Conservation (phyloP, 2,113 vertebrate genomes). For the Protobothrops mucrosquamatus region DNA sequence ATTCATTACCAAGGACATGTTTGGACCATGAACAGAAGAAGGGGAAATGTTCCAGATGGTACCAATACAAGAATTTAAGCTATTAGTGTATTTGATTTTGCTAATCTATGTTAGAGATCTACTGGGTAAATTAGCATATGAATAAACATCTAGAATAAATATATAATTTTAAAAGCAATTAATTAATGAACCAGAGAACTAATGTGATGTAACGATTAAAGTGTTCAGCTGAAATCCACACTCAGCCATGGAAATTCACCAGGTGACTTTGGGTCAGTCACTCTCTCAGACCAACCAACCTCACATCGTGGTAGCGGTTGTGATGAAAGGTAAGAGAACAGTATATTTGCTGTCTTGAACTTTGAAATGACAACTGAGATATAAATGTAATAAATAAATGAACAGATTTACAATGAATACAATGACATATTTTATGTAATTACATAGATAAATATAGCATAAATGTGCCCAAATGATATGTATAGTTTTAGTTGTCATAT, state of each 20-base stretch:
- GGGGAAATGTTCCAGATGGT: background rate
- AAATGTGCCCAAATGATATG: background rate
- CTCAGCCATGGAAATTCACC: background rate
- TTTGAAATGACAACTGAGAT: background rate
- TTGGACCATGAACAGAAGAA: background rate
- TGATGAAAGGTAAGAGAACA: background rate
- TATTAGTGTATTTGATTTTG: background rate
- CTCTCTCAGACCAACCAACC: background rate
- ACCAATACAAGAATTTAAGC: background rate
- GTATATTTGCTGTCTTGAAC: background rate
- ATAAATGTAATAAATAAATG: background rate
- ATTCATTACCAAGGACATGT: slow-evolving; percentile 18
- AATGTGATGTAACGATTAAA: background rate
- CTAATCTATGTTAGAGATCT: background rate
- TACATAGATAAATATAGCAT: background rate
- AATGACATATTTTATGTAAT: background rate
- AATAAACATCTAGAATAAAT: background rate
- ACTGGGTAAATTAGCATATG: background rate
- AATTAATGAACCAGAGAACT: background rate
- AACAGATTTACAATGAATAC: background rate
- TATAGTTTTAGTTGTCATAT: background rate
- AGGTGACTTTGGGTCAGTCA: background rate
- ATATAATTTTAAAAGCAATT: background rate
- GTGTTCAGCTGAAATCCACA: background rate
- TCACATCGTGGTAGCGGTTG: background rate